Evolutionary conservation across 92 coral and sea anemone genomes (phyloP), one percentile per base, ranked within the genome.

Genomic region (Palythoa heliodiscus): DNA sequence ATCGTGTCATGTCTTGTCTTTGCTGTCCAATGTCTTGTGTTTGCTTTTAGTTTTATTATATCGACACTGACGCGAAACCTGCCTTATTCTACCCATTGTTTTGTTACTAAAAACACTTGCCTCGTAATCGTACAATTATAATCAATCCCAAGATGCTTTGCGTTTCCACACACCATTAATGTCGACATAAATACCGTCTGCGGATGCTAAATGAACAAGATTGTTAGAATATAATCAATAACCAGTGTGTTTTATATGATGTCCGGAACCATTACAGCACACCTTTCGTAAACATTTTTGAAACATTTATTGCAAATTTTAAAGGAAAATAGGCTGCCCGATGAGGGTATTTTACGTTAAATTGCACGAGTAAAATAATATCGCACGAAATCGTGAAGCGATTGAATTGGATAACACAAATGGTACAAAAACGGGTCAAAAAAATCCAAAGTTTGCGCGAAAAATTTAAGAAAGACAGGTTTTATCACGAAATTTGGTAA

Each of bases 81-180:
- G 35, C 35, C 35, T 29, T 29, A 29, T 15, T 58, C 64, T 16
- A 63, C 11, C 19, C 29, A 20, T 63, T n/a, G 20, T 63, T 63
- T 8, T 43, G 50, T 43, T 43, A 43, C 23, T 24, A 1, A 17
- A 63, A 25, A 25, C 35, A 24, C 17, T 69, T 24, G 17, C 37
- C 37, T 24, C 25, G 22, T n/a, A 19, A 61, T 16, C 9, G 68
- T 61, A 16, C 24, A 19, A 5, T 4, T 19, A 19, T 23, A 19
- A 63, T 69, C 23, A 69, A 48, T 69, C 50, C 73, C 73, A 69
- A 11, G 47, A 25, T 69, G 73, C 73, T 69, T 25, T 69, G 47
- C 39, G 73, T 14, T 69, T 69, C 73, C 73, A 69, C 25, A n/a
- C 69, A 6, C 73, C 73, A 29, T 29, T 69, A 25, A 22, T 5